Evolutionary conservation across 2,888 invertebrate genomes (phyloP), one percentile per base, ranked within the genome.

Genomic region (Acanthosoma haemorrhoidale): DNA sequence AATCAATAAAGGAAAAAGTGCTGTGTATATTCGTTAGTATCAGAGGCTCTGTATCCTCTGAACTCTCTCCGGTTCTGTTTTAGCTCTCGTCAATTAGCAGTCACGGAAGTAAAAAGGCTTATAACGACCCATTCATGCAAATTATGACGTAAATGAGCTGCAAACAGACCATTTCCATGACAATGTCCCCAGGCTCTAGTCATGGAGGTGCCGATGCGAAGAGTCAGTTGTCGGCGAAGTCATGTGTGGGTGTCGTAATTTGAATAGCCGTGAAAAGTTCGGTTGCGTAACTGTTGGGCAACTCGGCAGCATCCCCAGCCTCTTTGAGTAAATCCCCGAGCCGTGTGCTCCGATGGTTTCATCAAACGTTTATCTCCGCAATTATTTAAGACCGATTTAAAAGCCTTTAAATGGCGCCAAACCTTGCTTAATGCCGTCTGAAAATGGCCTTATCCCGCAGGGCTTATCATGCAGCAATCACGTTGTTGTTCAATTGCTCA

Each of bases 321-420:
- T n/a, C n/a, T n/a, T n/a, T n/a, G n/a, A n/a, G n/a, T n/a, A n/a
- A n/a, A n/a, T n/a, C n/a, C n/a, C n/a, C n/a, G n/a, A n/a, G n/a
- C n/a, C n/a, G n/a, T n/a, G n/a, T 51, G 25, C n/a, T 25, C n/a
- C 25, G 13, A 51, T 51, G 29, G 51, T 51, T 51, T 25, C 25
- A 51, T 51, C 51, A 51, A 51, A 21, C 25, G 51, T 21, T 25
- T 51, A 0, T 6, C n/a, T n/a, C 25, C 25, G 29, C 51, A 51
- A 51, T 51, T 51, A 51, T 51, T n/a, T n/a, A n/a, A 51, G 51
- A 25, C 51, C 29, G 51, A n/a, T 51, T 51, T 51, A 51, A 51
- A 51, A 25, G 51, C 51, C 51, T 51, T n/a, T 51, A 51, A 51
- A 51, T 25, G 51, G 51, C 29, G 51, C n/a, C 0, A 32, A n/a